phyloP scores from a whole-genome alignment of 2,888 invertebrate species.

The Craniophora ligustri region DNA sequence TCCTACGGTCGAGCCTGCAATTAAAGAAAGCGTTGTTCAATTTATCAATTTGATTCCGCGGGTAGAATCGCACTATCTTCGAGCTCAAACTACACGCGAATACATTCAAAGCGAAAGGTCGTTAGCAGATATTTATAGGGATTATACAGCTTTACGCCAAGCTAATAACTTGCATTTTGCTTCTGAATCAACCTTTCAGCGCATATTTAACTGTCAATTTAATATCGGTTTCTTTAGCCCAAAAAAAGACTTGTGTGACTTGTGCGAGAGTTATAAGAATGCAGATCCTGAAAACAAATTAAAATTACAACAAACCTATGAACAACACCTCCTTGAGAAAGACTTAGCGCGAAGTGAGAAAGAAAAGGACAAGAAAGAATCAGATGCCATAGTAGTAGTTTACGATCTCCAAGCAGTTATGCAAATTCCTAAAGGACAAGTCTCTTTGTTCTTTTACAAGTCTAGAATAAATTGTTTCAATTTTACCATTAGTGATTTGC shows the following conservation, averaged over 20 bases:
- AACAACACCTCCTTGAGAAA: constrained; percentile 2
- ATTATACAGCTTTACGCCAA: not conserved
- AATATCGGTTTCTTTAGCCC: not conserved
- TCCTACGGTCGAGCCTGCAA: constrained; percentile 3
- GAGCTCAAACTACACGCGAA: constrained; percentile 1
- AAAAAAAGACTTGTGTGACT: not conserved
- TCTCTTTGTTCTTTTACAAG: constrained; percentile 28
- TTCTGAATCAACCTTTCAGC: not conserved
- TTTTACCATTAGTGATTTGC: constrained; percentile 41
- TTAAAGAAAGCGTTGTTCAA: constrained; percentile 9
- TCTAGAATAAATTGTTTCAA: constrained; percentile 39
- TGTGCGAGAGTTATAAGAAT: too few species aligned
- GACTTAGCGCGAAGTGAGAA: not conserved
- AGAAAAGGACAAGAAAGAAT: constrained; percentile 1
- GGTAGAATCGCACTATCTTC: constrained; percentile 2
- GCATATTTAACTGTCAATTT: not conserved
- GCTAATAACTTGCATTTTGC: not conserved
- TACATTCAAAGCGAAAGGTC: not conserved
- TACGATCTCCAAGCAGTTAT: constrained; percentile 14
- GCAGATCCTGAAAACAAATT: not conserved
- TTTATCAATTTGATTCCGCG: constrained; percentile 9
- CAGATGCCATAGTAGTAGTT: constrained; percentile 6
- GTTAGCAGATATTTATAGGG: constrained; percentile 2
- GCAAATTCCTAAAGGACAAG: constrained; percentile 17
- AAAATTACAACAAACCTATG: not conserved